phyloP scores from a whole-genome alignment of 2,797 vertebrate genomes.

The Syncerus caffer region DNA sequence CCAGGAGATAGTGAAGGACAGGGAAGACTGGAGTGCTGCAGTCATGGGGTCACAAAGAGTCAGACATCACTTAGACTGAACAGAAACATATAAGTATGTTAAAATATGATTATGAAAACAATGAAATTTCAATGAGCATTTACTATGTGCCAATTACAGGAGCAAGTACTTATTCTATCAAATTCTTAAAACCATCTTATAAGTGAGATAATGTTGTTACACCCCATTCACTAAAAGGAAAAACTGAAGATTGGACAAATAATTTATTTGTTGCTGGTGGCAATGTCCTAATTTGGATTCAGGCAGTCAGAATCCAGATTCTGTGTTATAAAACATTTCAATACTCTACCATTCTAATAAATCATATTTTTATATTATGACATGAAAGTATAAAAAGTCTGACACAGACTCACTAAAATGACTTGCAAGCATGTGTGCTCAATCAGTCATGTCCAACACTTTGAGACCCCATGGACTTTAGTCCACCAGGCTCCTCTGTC shows the following conservation, averaged over 20 bases:
- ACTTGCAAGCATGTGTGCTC: not conserved
- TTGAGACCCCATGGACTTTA: not conserved
- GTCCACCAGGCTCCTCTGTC: not conserved
- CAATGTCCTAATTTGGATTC: not conserved
- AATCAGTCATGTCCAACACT: not conserved
- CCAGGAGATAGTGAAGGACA: not conserved
- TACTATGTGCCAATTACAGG: not conserved
- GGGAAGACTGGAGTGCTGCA: not conserved
- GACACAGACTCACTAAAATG: not conserved
- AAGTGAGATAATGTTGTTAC: not conserved
- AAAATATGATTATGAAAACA: not conserved
- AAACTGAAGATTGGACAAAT: not conserved
- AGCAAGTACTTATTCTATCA: not conserved
- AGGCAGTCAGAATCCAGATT: not conserved
- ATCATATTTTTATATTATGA: not conserved
- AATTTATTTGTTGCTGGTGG: not conserved
- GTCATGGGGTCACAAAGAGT: not conserved
- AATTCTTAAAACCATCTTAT: not conserved
- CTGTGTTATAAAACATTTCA: not conserved
- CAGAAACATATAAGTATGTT: not conserved
- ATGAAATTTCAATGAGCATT: not conserved
- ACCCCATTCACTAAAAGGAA: not conserved
- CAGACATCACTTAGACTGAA: not conserved
- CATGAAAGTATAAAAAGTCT: not conserved
- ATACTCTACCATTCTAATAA: not conserved